Percentiles rank a stretch among this genome's conserved stretches.
Evolutionary conservation across 2,888 invertebrate species (phyloP).

Genomic region (Drosophila percnosoma): DNA sequence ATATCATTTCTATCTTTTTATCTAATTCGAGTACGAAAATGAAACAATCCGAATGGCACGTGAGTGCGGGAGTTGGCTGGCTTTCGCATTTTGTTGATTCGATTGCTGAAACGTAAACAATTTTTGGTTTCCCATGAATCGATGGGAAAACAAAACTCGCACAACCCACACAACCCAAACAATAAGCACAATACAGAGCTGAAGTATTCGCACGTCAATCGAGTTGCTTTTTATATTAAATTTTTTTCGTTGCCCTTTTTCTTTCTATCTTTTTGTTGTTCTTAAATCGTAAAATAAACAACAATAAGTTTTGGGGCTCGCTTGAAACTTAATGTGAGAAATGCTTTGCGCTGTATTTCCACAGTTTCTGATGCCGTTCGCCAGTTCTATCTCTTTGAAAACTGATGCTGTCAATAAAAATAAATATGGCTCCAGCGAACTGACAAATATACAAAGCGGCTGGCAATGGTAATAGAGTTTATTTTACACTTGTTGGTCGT

Average conservation of each 20-base stretch:
- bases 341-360: conserved; percentile 5
- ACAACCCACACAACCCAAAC: conserved; percentile 1
- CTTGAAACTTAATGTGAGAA: conserved; percentile 31
- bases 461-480: conserved; percentile 15
- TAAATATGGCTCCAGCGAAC: conserved; percentile 44
- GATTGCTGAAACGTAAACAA: conserved; percentile 59
- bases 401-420: conserved; percentile 27
- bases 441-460: conserved; percentile 28
- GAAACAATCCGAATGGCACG: conserved; percentile 27
- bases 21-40: neutral
- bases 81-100: conserved; percentile 53
- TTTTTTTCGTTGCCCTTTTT: conserved; percentile 45
- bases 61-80: conserved; percentile 30
- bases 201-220: conserved; percentile 63
- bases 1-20: neutral
- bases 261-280: conserved; percentile 6
- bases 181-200: neutral
- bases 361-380: conserved; percentile 24
- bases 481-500: conserved; percentile 53
- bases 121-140: conserved; percentile 52
- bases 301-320: conserved; percentile 31
- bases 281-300: conserved; percentile 54
- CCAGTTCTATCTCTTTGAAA: conserved; percentile 14
- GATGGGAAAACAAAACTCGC: conserved; percentile 20
- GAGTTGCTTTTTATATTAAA: conserved; percentile 71